phyloP scores from a whole-genome alignment of 1,140 invertebrate species.

The Dysdera silvatica region DNA sequence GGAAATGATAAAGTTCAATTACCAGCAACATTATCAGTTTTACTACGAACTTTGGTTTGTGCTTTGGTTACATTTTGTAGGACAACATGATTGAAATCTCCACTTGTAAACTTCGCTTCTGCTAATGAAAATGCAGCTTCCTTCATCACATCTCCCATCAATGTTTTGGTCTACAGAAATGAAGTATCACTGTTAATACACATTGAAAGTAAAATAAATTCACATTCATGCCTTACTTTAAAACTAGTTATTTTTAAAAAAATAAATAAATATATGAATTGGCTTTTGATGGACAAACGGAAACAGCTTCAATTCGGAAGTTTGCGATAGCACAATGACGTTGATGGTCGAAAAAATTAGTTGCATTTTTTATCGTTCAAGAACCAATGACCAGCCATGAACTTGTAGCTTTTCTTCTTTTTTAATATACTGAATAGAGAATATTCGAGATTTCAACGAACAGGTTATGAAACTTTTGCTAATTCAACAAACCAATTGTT shows the following conservation, averaged over 20 bases:
- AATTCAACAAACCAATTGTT: too few relatives aligned
- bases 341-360: neutral
- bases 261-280: neutral
- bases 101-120: constrained; percentile 92
- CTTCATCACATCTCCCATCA: constrained; percentile 99
- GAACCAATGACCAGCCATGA: too few relatives aligned
- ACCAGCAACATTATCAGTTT: constrained; percentile 99
- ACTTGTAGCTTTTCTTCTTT: too few relatives aligned
- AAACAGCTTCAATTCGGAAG: neutral
- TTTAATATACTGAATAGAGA: too few relatives aligned
- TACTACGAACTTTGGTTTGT: constrained; percentile 92
- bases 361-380: neutral
- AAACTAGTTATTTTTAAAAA: constrained; percentile 26
- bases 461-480: too few relatives aligned
- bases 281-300: neutral
- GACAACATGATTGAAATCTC: constrained; percentile 98
- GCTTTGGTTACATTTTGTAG: constrained; percentile 98
- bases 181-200: constrained; percentile 33
- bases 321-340: neutral
- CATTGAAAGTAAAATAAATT: neutral
- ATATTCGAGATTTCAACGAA: too few relatives aligned
- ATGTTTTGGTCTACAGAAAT: constrained; percentile 78
- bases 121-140: constrained; percentile 97
- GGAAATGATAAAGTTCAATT: constrained; percentile 18
- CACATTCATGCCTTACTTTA: constrained; percentile 10